Conservation (phyloP, 2,888 invertebrate species). For the Lapara coniferarum region DNA sequence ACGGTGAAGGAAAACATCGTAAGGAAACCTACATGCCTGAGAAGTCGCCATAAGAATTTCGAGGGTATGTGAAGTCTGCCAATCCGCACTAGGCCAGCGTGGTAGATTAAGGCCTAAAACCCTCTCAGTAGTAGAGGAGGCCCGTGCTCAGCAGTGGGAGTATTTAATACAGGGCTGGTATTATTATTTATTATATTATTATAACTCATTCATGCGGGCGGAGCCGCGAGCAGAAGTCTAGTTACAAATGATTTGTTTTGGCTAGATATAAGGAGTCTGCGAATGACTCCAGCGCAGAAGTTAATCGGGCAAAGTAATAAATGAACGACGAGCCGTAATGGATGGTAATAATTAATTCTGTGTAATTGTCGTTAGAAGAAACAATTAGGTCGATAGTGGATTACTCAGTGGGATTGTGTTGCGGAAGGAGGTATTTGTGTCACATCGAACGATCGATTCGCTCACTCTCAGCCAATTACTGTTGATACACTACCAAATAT, state of each 20-base stretch:
- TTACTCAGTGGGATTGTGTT: slow-evolving; percentile 72
- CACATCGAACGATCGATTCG: slow-evolving; percentile 74
- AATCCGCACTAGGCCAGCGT: no score
- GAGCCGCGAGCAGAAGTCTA: no score
- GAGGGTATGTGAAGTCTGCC: no score
- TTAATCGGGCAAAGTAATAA: slow-evolving; percentile 47
- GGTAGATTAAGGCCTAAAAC: no score
- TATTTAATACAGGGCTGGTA: no score
- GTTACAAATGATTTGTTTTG: slow-evolving; percentile 11
- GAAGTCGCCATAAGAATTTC: no score
- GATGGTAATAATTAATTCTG: slow-evolving; percentile 64
- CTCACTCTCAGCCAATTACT: slow-evolving; percentile 76
- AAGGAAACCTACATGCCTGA: no score
- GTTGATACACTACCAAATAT: slow-evolving; percentile 74
- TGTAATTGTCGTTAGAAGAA: slow-evolving; percentile 72
- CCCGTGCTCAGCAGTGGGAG: no score
- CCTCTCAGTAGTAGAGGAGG: no score
- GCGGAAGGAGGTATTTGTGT: slow-evolving; percentile 76
- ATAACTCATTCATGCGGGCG: no score
- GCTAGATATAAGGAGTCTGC: not conserved
- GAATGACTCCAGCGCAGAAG: slow-evolving; percentile 25
- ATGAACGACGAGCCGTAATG: slow-evolving; percentile 54
- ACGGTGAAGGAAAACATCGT: no score
- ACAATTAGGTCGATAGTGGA: slow-evolving; percentile 78
- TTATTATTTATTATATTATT: no score